These are phyloP conservation scores for Netelia virgata DNA, from an alignment of 2,888 invertebrate genomes.

Conservation along the genomic window DNA sequence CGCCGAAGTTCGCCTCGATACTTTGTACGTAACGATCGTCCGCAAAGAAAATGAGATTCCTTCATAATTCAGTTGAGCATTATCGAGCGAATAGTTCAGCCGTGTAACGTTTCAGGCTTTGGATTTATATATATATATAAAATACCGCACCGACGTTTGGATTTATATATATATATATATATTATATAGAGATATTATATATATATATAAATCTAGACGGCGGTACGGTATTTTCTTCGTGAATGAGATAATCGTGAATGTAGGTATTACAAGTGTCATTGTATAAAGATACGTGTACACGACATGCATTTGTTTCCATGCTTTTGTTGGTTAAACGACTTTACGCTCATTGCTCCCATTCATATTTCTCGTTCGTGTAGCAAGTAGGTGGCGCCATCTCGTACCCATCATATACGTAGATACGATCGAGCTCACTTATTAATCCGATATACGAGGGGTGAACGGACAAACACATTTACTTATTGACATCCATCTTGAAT, in stretches of 20 bases:
- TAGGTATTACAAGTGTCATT: background rate
- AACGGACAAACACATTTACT: constrained; percentile 83
- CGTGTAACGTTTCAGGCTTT: background rate
- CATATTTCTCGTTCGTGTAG: background rate
- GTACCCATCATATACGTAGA: constrained; percentile 74
- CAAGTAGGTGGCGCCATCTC: background rate
- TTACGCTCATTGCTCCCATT: background rate
- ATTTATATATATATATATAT: too few relatives aligned
- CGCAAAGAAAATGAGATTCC: constrained; percentile 13
- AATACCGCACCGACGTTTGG: too few relatives aligned
- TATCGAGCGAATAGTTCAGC: constrained; percentile 39
- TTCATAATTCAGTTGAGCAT: constrained; percentile 48
- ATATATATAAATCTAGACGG: background rate
- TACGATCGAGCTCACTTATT: constrained; percentile 84
- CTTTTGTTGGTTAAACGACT: constrained; percentile 25
- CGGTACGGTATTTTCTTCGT: constrained; percentile 2
- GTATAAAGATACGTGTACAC: background rate
- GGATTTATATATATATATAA: too few relatives aligned
- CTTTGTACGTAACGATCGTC: constrained; percentile 21
- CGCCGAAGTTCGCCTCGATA: constrained; percentile 9
- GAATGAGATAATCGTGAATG: constrained; percentile 31
- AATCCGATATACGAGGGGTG: constrained; percentile 79
- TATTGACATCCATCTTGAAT: constrained; percentile 82
- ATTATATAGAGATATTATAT: too few relatives aligned
- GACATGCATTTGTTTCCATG: background rate